These are phyloP conservation scores for Campoplex capitator DNA, from an alignment of 2,888 invertebrate species.

Conservation along the genomic window DNA sequence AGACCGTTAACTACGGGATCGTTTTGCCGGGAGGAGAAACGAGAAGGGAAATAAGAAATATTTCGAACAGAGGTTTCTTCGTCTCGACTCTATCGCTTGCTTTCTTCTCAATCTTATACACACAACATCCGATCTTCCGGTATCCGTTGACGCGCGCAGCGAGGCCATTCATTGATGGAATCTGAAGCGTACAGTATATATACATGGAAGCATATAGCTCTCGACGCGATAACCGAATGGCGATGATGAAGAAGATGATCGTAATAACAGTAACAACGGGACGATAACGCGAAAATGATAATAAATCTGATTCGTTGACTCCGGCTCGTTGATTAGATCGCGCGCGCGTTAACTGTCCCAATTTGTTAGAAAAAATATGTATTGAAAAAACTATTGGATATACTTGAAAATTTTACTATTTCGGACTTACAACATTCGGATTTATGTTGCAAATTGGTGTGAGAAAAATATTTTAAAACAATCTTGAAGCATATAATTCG, in stretches of 20 bases:
- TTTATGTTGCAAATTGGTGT: background rate
- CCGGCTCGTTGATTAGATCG: no score
- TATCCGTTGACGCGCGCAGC: conserved; percentile 67
- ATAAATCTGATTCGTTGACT: no score
- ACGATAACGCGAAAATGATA: no score
- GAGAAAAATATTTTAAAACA: background rate
- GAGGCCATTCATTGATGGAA: conserved; percentile 71
- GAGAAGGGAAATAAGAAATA: background rate
- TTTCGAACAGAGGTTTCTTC: conserved; percentile 7
- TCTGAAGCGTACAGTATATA: background rate
- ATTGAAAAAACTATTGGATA: no score
- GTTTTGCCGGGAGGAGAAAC: background rate
- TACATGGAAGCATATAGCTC: background rate
- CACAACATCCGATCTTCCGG: background rate
- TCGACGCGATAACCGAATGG: background rate
- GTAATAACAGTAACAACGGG: background rate
- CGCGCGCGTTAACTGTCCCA: no score
- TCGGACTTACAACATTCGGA: no score
- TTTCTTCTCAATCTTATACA: background rate
- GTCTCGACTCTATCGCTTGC: background rate
- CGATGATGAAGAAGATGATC: background rate
- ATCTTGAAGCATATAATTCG: background rate
- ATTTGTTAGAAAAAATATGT: no score
- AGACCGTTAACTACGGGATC: background rate
- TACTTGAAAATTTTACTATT: no score